phyloP scores from a whole-genome alignment of 2,113 vertebrate genomes.

The Corythornis cristatus region DNA sequence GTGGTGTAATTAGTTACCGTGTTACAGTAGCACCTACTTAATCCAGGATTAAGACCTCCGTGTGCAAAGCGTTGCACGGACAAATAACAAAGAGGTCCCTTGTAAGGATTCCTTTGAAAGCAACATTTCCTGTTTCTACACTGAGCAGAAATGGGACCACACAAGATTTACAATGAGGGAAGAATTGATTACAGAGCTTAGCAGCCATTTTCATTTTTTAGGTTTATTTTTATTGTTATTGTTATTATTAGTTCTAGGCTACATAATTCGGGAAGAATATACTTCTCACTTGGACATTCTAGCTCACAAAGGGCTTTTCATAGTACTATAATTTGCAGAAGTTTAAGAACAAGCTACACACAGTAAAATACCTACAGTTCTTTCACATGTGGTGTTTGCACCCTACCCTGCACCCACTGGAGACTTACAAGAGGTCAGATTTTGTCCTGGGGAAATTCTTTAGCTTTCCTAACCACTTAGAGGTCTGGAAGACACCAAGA shows the following conservation, averaged over 20 bases:
- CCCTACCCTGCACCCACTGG: neutral
- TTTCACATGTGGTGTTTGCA: conserved; percentile 6
- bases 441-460: neutral
- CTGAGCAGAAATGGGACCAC: conserved; percentile 57
- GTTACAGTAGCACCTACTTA: conserved; percentile 60
- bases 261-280: conserved; percentile 4
- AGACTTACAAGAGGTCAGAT: neutral
- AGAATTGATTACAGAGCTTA: conserved; percentile 63
- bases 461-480: neutral
- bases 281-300: neutral
- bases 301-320: conserved; percentile 63
- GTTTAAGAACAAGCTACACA: neutral
- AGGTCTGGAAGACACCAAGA: conserved; percentile 31
- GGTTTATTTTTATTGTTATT: conserved; percentile 56
- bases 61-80: neutral
- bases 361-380: neutral
- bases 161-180: conserved; percentile 71
- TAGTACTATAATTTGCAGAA: conserved; percentile 6
- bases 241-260: conserved; percentile 37
- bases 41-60: neutral
- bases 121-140: conserved; percentile 51
- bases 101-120: conserved; percentile 63
- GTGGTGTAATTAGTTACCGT: conserved; percentile 4
- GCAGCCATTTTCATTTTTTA: conserved; percentile 57
- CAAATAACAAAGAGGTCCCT: conserved; percentile 58